A percentile compares a stretch with the other conserved stretches of the same genome.
Evolutionary conservation across 1,140 invertebrate genomes (phyloP).

Genomic region (Drosophila insularis): DNA sequence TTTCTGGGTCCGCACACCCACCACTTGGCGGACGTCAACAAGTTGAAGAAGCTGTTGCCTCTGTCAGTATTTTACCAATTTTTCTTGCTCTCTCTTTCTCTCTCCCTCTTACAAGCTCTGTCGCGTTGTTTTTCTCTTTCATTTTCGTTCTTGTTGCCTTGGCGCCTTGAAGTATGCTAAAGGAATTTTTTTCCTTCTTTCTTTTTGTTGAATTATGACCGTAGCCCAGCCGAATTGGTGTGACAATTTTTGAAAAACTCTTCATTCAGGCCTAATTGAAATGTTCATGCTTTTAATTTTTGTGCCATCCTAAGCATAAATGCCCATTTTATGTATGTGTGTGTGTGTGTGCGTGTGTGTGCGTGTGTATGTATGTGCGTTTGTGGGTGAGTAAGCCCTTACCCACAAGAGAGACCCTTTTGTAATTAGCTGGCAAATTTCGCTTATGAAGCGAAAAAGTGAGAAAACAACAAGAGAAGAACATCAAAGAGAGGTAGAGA

Average conservation of each 20-base stretch:
- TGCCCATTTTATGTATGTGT: slow-evolving; percentile 34
- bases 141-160: slow-evolving; percentile 52
- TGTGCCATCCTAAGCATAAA: slow-evolving; percentile 43
- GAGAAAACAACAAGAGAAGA: background rate
- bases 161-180: slow-evolving; percentile 58
- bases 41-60: slow-evolving; percentile 56
- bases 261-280: slow-evolving; percentile 42
- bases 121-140: background rate
- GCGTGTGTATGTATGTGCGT: background rate
- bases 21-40: slow-evolving; percentile 76
- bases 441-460: slow-evolving; percentile 11
- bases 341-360: slow-evolving; percentile 1
- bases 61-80: slow-evolving; percentile 9
- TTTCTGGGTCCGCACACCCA: slow-evolving; percentile 55
- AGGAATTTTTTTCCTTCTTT: background rate
- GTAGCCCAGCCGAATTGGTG: slow-evolving; percentile 23
- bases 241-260: background rate
- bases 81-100: background rate
- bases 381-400: slow-evolving; percentile 4
- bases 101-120: background rate
- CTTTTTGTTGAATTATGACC: slow-evolving; percentile 31
- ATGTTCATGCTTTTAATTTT: slow-evolving; percentile 31
- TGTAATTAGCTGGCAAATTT: slow-evolving; percentile 40
- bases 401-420: slow-evolving; percentile 39
- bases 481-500: background rate